These are phyloP conservation scores for Bedellia somnulentella DNA, from an alignment of 2,888 invertebrate species.

Conservation along the genomic window DNA sequence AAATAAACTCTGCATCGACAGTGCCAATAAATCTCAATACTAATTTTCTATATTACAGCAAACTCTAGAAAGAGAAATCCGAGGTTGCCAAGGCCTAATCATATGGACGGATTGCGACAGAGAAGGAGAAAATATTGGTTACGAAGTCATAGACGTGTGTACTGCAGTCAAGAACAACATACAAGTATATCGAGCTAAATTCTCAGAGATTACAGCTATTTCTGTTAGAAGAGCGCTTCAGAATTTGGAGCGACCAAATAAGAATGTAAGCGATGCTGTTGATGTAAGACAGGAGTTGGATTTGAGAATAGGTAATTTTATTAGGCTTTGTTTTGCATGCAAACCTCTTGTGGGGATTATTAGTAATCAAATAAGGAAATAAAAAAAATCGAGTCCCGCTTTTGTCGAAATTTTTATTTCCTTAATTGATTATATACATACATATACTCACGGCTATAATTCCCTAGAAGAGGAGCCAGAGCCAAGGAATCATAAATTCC, in stretches of 20 bases:
- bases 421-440: no score
- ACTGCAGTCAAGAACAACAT: constrained; percentile 74
- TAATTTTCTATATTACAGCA: constrained; percentile 49
- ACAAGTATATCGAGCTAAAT: constrained; percentile 79
- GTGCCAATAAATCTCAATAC: no score
- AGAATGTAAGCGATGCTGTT: constrained; percentile 87
- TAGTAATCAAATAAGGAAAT: no score
- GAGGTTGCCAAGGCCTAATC: constrained; percentile 72
- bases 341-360: no score
- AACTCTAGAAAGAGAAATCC: constrained; percentile 70
- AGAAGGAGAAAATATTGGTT: constrained; percentile 99
- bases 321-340: no score
- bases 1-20: no score
- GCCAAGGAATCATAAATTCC: no score
- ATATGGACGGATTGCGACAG: constrained; percentile 99
- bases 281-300: constrained; percentile 90
- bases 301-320: constrained; percentile 86
- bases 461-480: no score
- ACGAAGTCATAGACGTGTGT: constrained; percentile 93
- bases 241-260: constrained; percentile 79
- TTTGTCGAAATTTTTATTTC: no score
- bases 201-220: constrained; percentile 92
- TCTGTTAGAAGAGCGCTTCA: constrained; percentile 81
- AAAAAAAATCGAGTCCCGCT: no score
- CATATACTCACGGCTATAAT: no score